These are phyloP conservation scores for Mormyrus lacerda DNA, from an alignment of 2,113 vertebrate species.

Conservation along the genomic window DNA sequence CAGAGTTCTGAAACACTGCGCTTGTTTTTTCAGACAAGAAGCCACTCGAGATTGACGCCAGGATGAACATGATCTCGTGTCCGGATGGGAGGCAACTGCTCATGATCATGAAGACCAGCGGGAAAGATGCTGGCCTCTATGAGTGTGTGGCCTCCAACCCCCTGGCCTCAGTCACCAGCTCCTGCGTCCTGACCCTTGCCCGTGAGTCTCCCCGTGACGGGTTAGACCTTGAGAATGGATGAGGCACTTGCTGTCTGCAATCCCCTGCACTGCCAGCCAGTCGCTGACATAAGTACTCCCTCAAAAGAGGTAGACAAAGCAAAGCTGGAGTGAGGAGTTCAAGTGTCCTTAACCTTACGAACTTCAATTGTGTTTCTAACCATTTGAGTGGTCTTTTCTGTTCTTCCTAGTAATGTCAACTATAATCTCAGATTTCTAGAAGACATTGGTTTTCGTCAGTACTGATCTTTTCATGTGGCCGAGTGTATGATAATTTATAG, in stretches of 20 bases:
- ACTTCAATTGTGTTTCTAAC: background rate
- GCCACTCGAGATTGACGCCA: slow-evolving; percentile 66
- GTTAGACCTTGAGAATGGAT: background rate
- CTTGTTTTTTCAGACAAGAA: slow-evolving; percentile 70
- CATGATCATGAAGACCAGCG: slow-evolving; percentile 79
- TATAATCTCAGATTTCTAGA: background rate
- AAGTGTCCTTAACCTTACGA: background rate
- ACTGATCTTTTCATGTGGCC: background rate
- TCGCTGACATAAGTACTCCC: background rate
- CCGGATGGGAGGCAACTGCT: slow-evolving; percentile 89
- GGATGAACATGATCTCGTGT: slow-evolving; percentile 77
- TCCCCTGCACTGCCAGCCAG: background rate
- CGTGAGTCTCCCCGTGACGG: slow-evolving; percentile 64
- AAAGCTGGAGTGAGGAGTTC: background rate
- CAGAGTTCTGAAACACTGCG: background rate
- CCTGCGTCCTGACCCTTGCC: slow-evolving; percentile 84
- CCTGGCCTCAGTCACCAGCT: slow-evolving; percentile 78
- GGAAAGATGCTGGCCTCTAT: slow-evolving; percentile 83
- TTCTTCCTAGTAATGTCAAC: background rate
- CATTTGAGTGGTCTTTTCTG: background rate
- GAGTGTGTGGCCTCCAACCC: slow-evolving; percentile 85
- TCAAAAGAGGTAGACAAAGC: slow-evolving; percentile 16
- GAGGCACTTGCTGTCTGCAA: background rate
- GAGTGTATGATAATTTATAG: background rate
- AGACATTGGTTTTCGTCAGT: background rate